Conservation (phyloP, 2,797 vertebrate genomes). For the Emydoidea blandingii region DNA sequence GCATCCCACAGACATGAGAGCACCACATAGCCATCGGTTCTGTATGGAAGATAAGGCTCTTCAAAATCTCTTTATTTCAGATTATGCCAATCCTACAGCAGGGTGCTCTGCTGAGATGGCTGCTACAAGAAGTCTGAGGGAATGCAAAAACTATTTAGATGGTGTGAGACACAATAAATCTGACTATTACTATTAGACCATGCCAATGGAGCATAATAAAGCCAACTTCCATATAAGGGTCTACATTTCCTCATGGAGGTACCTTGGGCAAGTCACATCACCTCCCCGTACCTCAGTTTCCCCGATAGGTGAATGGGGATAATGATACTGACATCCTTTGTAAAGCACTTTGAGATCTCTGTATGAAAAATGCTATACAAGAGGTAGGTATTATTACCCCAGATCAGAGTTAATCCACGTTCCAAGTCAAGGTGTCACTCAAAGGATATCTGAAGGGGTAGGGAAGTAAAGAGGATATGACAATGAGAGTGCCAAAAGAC, state of each 20-base stretch:
- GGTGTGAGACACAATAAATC: neutral
- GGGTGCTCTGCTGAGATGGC: neutral
- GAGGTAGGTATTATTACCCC: neutral
- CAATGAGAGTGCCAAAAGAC: neutral
- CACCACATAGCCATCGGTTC: neutral
- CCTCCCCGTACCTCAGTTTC: neutral
- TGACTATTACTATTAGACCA: no score
- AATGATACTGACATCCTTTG: no score
- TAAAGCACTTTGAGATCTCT: no score
- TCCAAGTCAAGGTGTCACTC: neutral
- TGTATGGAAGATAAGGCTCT: neutral
- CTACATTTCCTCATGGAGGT: neutral
- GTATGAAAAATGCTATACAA: no score
- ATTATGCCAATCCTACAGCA: neutral
- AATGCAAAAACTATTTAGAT: neutral
- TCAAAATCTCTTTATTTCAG: neutral
- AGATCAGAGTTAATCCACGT: neutral
- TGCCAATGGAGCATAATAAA: neutral
- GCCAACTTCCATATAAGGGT: neutral
- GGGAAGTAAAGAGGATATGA: neutral
- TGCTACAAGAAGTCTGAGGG: neutral
- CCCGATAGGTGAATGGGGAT: no score
- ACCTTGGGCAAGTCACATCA: neutral
- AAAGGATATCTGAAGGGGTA: neutral
- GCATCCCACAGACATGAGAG: neutral